phyloP scores from a whole-genome alignment of 2,888 invertebrate species.

The Diogma glabrata region DNA sequence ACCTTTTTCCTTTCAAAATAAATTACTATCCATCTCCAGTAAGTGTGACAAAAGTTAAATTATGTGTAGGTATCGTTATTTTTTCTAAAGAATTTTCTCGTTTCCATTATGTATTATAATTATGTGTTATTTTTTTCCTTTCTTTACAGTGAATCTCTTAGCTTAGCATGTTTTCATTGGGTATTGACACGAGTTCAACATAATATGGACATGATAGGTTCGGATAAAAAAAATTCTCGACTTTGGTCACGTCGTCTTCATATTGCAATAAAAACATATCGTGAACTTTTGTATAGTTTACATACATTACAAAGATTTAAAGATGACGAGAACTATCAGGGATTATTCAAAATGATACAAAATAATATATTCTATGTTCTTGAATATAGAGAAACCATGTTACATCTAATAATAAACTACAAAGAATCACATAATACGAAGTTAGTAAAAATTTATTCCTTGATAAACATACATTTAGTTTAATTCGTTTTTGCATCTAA shows the following conservation, averaged over 20 bases:
- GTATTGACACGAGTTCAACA: constrained; percentile 58
- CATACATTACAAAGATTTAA: constrained; percentile 64
- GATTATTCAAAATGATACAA: constrained; percentile 76
- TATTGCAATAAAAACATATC: constrained; percentile 57
- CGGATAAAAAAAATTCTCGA: constrained; percentile 73
- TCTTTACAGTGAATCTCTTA: constrained; percentile 73
- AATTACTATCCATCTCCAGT: too few species aligned
- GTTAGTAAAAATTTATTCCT: constrained; percentile 37
- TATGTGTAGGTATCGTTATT: too few species aligned
- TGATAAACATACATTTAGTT: neutral
- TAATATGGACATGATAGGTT: constrained; percentile 75
- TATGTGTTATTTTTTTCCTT: constrained; percentile 28
- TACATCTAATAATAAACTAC: constrained; percentile 67
- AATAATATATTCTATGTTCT: constrained; percentile 86
- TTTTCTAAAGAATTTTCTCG: too few species aligned
- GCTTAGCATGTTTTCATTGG: constrained; percentile 83
- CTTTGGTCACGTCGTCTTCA: constrained; percentile 81
- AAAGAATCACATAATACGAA: constrained; percentile 78
- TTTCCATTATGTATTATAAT: constrained; percentile 14
- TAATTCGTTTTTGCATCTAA: neutral
- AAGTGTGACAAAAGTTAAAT: too few species aligned
- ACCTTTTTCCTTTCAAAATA: too few species aligned
- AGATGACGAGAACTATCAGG: constrained; percentile 53
- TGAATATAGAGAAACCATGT: constrained; percentile 85
- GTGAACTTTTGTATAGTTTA: constrained; percentile 75